Base-by-base conservation (phyloP, 1,140 invertebrate genomes). In the Bombus soroeensis region DNA sequence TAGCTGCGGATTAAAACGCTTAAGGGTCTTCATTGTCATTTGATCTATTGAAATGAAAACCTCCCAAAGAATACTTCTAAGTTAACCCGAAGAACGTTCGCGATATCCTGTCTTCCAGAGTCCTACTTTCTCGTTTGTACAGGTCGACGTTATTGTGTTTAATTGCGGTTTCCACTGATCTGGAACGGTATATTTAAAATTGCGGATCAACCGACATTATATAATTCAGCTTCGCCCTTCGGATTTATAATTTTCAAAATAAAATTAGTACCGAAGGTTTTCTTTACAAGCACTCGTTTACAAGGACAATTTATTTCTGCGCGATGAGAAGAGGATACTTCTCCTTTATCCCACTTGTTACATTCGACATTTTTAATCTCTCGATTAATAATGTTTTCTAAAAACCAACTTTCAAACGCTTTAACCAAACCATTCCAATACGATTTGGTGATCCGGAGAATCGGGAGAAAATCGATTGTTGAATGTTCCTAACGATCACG, bases 1-100 rank as follows among this genome's bases (percentile, higher is more conserved):
- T 77, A 85, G 79, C 76, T 34, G 39, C 64, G 77, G 89, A 89
- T 90, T 90, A 89, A 62, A 90, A 86, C 87, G 86, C 88, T 90
- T 89, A 88, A 77, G 73, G 70, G 81, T 80, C 79, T 85, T 88
- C 77, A 68, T 78, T 85, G 88, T 88, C 86, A 81, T 75, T 83
- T 75, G 86, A 75, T 88, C 77, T 70, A 75, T 83, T 84, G 76
- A 81, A 86, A 87, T 86, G 83, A 89, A 89, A 90, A 89, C 83
- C 68, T 89, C 85, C 62, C 74, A 1, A n/a, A 8, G 32, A 47
- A 72, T 85, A 80, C 53, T 73, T 73, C 79, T 74, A 81, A 85
- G 39, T 71, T n/a, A 34, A 53, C 70, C 9, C 39, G 13, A 39
- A 57, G 37, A 74, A 74, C 39, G 74, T 57, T 59, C n/a, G 37